Conservation (phyloP, 2,888 invertebrate genomes). For the Lasius fuliginosus region DNA sequence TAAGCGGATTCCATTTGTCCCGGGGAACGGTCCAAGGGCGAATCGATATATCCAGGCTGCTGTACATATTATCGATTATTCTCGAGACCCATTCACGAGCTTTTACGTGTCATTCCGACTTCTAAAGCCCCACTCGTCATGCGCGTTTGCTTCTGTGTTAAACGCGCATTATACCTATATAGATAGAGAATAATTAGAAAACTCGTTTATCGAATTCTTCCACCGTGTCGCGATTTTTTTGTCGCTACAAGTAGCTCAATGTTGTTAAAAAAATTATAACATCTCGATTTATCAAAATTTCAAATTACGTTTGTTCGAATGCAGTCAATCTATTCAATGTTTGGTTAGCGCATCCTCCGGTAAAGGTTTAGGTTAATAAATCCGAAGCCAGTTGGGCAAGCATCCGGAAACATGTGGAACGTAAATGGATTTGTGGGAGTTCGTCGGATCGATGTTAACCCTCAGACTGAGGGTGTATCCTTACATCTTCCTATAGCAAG, state of each 20-base stretch:
- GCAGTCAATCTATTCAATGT: background rate
- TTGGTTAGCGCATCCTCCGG: conserved; percentile 25
- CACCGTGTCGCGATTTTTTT: background rate
- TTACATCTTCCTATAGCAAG: conserved; percentile 53
- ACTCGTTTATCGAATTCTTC: conserved; percentile 6
- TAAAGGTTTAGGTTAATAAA: conserved; percentile 49
- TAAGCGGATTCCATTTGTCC: conserved; percentile 75
- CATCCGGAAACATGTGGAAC: conserved; percentile 41
- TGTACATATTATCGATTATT: conserved; percentile 77
- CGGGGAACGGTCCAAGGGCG: conserved; percentile 57
- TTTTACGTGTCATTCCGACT: conserved; percentile 71
- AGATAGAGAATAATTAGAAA: conserved; percentile 6
- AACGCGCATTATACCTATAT: background rate
- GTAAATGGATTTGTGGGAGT: conserved; percentile 48
- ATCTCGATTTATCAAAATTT: conserved; percentile 2
- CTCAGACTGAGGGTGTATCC: conserved; percentile 57
- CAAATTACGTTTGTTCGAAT: conserved; percentile 1
- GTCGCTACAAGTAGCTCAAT: background rate
- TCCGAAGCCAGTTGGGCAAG: conserved; percentile 9
- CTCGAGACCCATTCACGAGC: conserved; percentile 73
- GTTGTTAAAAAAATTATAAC: conserved; percentile 2
- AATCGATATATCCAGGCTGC: conserved; percentile 65
- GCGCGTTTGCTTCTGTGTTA: conserved; percentile 22
- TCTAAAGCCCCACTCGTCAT: conserved; percentile 60
- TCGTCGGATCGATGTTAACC: conserved; percentile 56